Conservation (phyloP, 2,113 vertebrate species). For the Heteronetta atricapilla region DNA sequence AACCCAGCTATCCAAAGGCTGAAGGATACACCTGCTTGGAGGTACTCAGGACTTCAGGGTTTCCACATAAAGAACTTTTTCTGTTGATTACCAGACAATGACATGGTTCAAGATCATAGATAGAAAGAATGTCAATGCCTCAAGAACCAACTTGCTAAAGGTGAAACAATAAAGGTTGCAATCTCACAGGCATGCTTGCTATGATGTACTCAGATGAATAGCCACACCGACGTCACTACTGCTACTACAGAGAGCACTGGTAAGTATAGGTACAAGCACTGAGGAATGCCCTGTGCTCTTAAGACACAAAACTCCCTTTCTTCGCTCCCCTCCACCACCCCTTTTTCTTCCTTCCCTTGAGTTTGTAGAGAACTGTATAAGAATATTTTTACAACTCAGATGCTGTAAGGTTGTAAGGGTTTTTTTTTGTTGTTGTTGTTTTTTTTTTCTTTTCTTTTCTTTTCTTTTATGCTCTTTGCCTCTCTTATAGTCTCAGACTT, state of each 20-base stretch:
- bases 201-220: background rate
- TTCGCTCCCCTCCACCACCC: too few relatives aligned
- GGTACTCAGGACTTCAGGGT: background rate
- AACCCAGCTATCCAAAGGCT: background rate
- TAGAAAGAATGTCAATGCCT: background rate
- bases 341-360: background rate
- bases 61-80: background rate
- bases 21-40: background rate
- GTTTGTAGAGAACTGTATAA: background rate
- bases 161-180: background rate
- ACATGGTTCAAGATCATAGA: background rate
- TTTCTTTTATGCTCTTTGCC: background rate
- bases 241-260: background rate
- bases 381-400: background rate
- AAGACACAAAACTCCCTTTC: background rate
- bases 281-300: background rate
- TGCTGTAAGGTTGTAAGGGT: background rate
- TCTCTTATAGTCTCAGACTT: background rate
- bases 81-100: background rate
- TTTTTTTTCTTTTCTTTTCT: background rate
- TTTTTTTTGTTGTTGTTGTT: too few relatives aligned
- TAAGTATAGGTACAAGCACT: background rate
- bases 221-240: background rate
- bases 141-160: background rate
- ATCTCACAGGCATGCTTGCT: accelerated